These are phyloP conservation scores for Cephus spinipes DNA, from an alignment of 2,888 invertebrate species.

Conservation along the genomic window DNA sequence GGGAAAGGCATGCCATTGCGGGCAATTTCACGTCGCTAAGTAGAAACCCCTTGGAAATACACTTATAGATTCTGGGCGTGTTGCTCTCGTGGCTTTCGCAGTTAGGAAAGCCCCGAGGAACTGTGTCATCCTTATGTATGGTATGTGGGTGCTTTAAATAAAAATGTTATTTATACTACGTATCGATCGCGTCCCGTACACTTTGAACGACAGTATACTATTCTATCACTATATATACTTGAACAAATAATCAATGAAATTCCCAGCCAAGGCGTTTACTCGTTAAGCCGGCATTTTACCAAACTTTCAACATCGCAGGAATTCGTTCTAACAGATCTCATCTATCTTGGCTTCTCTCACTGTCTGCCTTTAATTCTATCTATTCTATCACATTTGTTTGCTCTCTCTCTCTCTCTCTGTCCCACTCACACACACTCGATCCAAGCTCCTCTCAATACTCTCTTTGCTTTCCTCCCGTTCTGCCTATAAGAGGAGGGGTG, in stretches of 20 bases:
- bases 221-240: not conserved
- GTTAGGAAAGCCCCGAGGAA: not conserved
- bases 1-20: conserved; percentile 16
- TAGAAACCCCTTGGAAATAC: not conserved
- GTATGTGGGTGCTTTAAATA: not conserved
- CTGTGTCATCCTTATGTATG: not conserved
- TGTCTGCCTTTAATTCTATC: not conserved
- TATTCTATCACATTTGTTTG: not conserved
- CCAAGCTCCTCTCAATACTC: not conserved
- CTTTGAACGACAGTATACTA: not conserved
- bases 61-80: not conserved
- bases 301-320: not conserved
- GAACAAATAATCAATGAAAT: not conserved
- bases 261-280: not conserved
- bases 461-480: conserved; percentile 8
- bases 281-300: not conserved
- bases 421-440: not conserved
- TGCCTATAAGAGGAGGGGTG: not conserved
- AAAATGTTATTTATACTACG: not conserved
- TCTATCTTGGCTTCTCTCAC: not conserved
- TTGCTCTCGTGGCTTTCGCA: not conserved
- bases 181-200: not conserved
- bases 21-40: conserved; percentile 16
- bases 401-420: not conserved
- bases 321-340: not conserved